Evolutionary conservation across 1,140 invertebrate genomes (phyloP).

Genomic region (Calephelis virginiensis): DNA sequence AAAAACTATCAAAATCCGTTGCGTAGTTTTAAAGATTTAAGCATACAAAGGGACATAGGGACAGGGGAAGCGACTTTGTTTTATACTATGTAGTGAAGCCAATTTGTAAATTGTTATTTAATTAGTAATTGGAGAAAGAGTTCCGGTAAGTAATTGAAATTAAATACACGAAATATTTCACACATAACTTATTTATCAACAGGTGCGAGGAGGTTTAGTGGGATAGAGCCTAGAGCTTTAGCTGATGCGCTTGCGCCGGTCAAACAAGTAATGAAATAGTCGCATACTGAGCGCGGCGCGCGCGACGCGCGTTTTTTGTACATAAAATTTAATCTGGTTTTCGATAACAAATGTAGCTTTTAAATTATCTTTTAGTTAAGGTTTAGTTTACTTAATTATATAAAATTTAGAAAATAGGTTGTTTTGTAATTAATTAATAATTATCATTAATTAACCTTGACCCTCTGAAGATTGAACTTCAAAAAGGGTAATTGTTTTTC

Average conservation of each 20-base stretch:
- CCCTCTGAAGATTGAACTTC: background rate
- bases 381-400: background rate
- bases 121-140: too few relatives aligned
- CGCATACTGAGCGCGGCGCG: constrained; percentile 54
- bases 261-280: constrained; percentile 34
- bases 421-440: background rate
- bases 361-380: background rate
- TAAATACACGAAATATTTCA: too few relatives aligned
- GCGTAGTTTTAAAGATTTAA: too few relatives aligned
- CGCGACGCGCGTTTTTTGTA: constrained; percentile 42
- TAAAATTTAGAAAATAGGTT: background rate
- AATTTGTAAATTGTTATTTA: too few relatives aligned
- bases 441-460: background rate
- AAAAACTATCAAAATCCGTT: too few relatives aligned
- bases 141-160: too few relatives aligned
- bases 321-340: constrained; percentile 8
- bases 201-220: constrained; percentile 13
- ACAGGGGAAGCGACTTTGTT: too few relatives aligned
- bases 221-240: constrained; percentile 23
- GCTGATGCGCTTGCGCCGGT: constrained; percentile 37
- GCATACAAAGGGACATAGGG: too few relatives aligned
- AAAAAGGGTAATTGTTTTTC: background rate
- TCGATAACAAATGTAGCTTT: background rate
- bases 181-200: background rate
- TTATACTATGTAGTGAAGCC: too few relatives aligned